These are phyloP conservation scores for Caradrina kadenii DNA, from an alignment of 2,888 invertebrate species.

Conservation along the genomic window DNA sequence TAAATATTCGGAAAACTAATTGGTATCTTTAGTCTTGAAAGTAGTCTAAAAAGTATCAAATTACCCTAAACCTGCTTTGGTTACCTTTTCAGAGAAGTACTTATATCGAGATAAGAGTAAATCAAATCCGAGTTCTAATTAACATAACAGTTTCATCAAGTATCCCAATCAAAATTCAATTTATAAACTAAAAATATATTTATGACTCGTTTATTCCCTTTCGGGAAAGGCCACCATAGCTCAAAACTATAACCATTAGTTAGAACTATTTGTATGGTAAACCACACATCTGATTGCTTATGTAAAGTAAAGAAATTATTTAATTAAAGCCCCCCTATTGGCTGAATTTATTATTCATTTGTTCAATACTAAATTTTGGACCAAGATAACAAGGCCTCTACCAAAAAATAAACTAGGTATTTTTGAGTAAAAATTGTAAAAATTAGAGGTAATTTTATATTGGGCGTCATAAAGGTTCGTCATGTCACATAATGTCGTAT, in stretches of 20 bases:
- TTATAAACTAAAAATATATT: slow-evolving; percentile 64
- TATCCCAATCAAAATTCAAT: slow-evolving; percentile 63
- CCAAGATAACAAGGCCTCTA: slow-evolving; percentile 21
- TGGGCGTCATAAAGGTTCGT: slow-evolving; percentile 64
- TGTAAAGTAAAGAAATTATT: slow-evolving; percentile 75
- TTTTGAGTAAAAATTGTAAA: neutral
- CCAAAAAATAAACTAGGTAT: neutral
- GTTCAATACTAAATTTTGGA: slow-evolving; percentile 51
- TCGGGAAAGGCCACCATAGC: slow-evolving; percentile 73
- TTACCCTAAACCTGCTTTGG: neutral
- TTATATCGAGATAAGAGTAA: neutral
- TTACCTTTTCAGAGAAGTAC: neutral
- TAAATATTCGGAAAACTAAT: too few relatives aligned
- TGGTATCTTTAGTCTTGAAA: too few relatives aligned
- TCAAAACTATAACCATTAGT: slow-evolving; percentile 74
- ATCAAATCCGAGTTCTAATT: slow-evolving; percentile 20
- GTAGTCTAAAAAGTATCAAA: too few relatives aligned
- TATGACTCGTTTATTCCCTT: slow-evolving; percentile 71
- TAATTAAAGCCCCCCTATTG: slow-evolving; percentile 81
- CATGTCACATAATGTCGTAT: slow-evolving; percentile 67
- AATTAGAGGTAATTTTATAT: slow-evolving; percentile 46
- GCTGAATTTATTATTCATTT: slow-evolving; percentile 74
- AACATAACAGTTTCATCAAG: slow-evolving; percentile 48
- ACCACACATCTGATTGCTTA: slow-evolving; percentile 56
- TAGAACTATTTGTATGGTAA: slow-evolving; percentile 80